A percentile compares a stretch with the other conserved stretches of the same genome.
Conservation (phyloP, 2,888 invertebrate genomes). For the Drosophila emarginata region DNA sequence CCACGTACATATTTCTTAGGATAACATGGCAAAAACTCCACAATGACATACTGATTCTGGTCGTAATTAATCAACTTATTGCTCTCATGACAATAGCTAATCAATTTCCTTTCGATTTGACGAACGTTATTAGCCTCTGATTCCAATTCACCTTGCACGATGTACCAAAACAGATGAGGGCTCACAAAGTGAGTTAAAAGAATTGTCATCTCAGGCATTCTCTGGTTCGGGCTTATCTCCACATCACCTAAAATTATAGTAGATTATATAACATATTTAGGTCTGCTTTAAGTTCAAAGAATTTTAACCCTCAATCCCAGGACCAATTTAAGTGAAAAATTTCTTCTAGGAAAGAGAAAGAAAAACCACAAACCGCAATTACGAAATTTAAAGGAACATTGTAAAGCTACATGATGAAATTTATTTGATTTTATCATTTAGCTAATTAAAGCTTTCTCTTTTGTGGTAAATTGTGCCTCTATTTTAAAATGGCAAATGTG, state of each 20-base stretch:
- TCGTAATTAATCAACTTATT: not conserved
- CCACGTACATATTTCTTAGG: constrained; percentile 45
- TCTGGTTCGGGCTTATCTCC: not conserved
- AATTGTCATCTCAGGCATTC: constrained; percentile 15
- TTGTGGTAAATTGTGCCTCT: constrained; percentile 18
- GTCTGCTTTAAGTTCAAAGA: not conserved
- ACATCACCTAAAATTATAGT: constrained; percentile 1
- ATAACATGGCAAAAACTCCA: constrained; percentile 23
- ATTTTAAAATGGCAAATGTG: constrained; percentile 18
- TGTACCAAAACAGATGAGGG: constrained; percentile 49
- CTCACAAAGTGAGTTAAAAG: constrained; percentile 45
- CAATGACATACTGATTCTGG: constrained; percentile 39
- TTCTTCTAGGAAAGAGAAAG: constrained; percentile 55
- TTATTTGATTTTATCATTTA: constrained; percentile 34
- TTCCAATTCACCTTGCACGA: constrained; percentile 20
- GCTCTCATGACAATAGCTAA: constrained; percentile 1
- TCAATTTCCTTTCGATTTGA: constrained; percentile 29
- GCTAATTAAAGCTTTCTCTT: constrained; percentile 41
- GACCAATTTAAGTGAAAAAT: constrained; percentile 45
- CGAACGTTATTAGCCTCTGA: constrained; percentile 4
- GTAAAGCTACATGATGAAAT: constrained; percentile 32
- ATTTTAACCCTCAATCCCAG: not conserved
- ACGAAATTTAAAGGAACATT: not conserved
- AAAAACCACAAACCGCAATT: not conserved
- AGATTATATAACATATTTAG: constrained; percentile 2